Evolutionary conservation across 1,140 invertebrate species (phyloP), one percentile per base, ranked within the genome.

Genomic region (Leptestheria dahalacensis): DNA sequence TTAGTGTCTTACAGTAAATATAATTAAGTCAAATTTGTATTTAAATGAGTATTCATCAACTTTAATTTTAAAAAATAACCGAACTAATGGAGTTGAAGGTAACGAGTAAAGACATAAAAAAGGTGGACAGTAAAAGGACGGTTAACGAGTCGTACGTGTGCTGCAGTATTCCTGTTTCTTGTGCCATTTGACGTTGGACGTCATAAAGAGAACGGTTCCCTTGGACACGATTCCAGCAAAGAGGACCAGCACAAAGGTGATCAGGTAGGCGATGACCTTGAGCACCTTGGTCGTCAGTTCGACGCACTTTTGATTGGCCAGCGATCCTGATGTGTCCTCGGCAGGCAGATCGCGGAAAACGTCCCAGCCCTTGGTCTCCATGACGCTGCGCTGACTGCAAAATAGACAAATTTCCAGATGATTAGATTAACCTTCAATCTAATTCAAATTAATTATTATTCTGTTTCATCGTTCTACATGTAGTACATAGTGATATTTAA

Each of bases 311-410:
- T 91, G 87, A 68, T 82, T 88, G 55, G 86, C 86, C 80, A 88
- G 88, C 26, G 88, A 91, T 53, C 86, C 87, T 62, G 85, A 88
- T 70, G 91, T 88, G 67, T 83, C 80, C 70, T 90, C 89, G 59
- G 82, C 83, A 9, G 90, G 90, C 56, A 89, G 84, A 71, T 90
- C 84, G 68, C 89, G 76, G 75, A 95, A 95, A 15, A 93, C 88
- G 78, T 95, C 91, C 91, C 91, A 95, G 81, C 85, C 87, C 84
- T 92, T 92, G 60, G 87, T 91, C 70, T 92, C 88, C 67, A 80
- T 79, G 62, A 88, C 81, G 48, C 85, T 89, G 64, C 88, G 75
- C 71, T 86, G 85, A 68, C 88, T 91, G 75, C n/a, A 71, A 69
- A 57, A 48, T 20, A 21, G 24, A 26, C 33, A 60, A 47, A 58